A percentile compares a stretch with the other conserved stretches of the same genome.
Evolutionary conservation across 1,140 invertebrate species (phyloP).

Genomic region (Myzus persicae): DNA sequence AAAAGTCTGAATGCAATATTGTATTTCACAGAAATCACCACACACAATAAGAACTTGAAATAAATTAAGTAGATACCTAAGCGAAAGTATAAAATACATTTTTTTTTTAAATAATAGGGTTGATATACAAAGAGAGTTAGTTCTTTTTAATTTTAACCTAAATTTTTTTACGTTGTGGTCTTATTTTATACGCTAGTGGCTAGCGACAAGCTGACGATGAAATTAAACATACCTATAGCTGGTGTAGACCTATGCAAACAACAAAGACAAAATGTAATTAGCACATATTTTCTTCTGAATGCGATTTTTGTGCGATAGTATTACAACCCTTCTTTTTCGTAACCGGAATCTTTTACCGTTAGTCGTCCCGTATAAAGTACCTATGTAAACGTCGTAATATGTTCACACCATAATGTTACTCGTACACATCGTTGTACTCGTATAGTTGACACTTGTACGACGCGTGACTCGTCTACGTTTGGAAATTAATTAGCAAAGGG

Average conservation of each 20-base stretch:
- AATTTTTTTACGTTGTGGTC: neutral
- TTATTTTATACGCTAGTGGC: neutral
- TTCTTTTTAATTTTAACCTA: neutral
- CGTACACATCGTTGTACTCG: neutral
- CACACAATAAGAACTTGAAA: neutral
- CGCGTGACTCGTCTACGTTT: neutral
- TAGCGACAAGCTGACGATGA: neutral
- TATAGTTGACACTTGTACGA: neutral
- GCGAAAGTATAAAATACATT: neutral
- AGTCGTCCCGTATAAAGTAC: neutral
- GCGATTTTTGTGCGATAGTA: neutral
- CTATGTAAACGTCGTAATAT: neutral
- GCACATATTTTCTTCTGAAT: neutral
- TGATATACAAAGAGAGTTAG: neutral
- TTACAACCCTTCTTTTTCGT: neutral
- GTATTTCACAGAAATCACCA: neutral
- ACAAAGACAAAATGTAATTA: neutral
- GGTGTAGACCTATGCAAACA: neutral
- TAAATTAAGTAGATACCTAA: neutral
- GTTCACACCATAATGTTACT: neutral
- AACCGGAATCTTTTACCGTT: slow-evolving; percentile 13
- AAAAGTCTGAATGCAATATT: neutral
- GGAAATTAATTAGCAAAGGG: neutral
- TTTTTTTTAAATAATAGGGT: neutral
- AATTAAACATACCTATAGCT: neutral